Base-by-base conservation (phyloP, 2,113 vertebrate species). In the Ramphastos sulfuratus region DNA sequence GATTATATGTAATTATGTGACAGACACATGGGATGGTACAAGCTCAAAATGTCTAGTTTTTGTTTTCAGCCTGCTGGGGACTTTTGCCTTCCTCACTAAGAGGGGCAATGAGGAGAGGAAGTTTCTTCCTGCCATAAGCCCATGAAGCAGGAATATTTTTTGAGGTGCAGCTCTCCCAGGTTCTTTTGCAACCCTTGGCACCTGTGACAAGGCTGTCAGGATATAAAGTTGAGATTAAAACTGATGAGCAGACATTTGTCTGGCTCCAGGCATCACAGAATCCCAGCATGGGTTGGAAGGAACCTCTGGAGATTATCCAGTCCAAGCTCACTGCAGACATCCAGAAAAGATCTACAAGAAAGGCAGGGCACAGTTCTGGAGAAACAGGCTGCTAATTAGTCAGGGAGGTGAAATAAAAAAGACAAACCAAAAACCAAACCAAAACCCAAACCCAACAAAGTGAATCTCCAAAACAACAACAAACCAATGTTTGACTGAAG, bases 1-100 rank as follows among this genome's bases (percentile, higher is more conserved):
- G 70, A 96, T 94, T 95, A 88, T 64, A 20, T 74, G 94, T 81
- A 91, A 96, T 96, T 94, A 55, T 56, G 61, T 71, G 91, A 65
- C 77, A 83, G 71, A 65, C 2, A 3, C 15, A 21, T 20, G 37
- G 48, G 73, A 54, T 75, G 73, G 75, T 30, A 35, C 37, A 28
- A 58, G 61, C 79, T 87, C 76, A 96, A 96, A 94, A 90, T 52
- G 39, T 31, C 70, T 8, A 4, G 85, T 39, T 33, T 27, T 88
- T 44, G 56, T 50, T 33, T 87, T 46, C 50, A 46, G 92, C 69
- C 71, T 95, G 77, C 81, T 87, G 92, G 59, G 61, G 50, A 77
- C 46, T 91, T 96, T 93, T 90, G 19, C 35, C 23, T 74, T 83
- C 66, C 58, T 92, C 93, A 61, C 86, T 74, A 90, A 69, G 59